Evolutionary conservation across 1,140 invertebrate species (phyloP), one percentile per base, ranked within the genome.

Genomic region (Bombus haemorrhoidalis): DNA sequence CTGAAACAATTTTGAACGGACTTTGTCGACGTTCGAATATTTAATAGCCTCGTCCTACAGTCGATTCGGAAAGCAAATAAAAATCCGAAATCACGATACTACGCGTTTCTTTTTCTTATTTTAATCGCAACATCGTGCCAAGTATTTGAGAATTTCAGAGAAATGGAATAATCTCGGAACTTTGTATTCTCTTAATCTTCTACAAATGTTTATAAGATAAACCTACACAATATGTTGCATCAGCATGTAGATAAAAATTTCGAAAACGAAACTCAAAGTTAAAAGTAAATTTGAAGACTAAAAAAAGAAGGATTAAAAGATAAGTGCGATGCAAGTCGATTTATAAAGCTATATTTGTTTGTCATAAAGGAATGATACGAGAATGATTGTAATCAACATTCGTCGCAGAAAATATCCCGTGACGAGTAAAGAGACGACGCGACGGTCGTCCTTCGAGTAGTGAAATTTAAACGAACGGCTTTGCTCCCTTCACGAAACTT

Each of bases 401-500:
- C 39, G 41, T n/a, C 71, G 41, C 13, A 43, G 71, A 73, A 43
- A 73, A 73, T 43, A 43, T n/a, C 1, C n/a, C n/a, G 13, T 28
- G 71, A n/a, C 39, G 41, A 18, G 39, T 37, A 66, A 78, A 37
- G 43, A 69, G 37, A 32, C 68, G 64, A 62, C 64, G n/a, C n/a
- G 47, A 59, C 39, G 68, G 13, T 69, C 73, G 89, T 86, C 89
- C 87, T 88, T 87, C 89, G 89, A 79, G 74, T 57, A 76, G 83
- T 87, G 87, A 91, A 91, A 91, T 91, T 91, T 85, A 81, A 91
- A 83, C 86, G 82, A 86, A 76, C 82, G 80, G 68, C 82, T 77
- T 66, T 77, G 86, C 81, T 91, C 91, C 90, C 90, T 91, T 91
- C 91, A 82, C 88, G 84, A 89, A 89, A 91, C 91, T 91, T 91